Percentiles rank a stretch among this genome's conserved stretches.
Evolutionary conservation across 2,797 vertebrate species (phyloP).

Genomic region (Megalops cyprinoides): DNA sequence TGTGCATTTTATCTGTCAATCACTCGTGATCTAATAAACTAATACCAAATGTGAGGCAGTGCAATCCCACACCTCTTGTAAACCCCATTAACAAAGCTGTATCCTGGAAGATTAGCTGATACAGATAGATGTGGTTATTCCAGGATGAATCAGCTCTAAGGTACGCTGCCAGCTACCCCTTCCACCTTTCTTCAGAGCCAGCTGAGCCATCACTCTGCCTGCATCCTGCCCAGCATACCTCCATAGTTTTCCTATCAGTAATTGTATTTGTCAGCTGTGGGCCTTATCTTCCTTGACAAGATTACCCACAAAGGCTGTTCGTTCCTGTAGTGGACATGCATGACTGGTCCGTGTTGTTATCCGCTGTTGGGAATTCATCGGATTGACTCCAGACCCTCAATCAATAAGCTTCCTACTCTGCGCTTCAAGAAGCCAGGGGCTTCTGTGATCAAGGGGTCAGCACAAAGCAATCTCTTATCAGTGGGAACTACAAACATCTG

Average conservation of each 20-base stretch:
- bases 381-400: constrained; percentile 1
- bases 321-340: constrained; percentile 2
- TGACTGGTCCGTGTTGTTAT: constrained; percentile 6
- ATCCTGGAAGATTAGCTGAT: not conserved
- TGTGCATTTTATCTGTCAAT: not conserved
- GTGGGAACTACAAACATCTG: not conserved
- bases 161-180: not conserved
- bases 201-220: not conserved
- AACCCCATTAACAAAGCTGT: not conserved
- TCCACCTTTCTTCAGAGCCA: too few relatives aligned
- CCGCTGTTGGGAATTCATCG: not conserved
- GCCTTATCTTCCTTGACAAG: constrained; percentile 28
- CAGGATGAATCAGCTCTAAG: not conserved
- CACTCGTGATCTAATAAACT: not conserved
- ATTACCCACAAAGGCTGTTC: constrained; percentile 23
- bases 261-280: constrained; percentile 26
- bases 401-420: constrained; percentile 6
- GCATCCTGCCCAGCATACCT: not conserved
- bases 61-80: not conserved
- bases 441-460: too few relatives aligned
- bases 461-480: not conserved
- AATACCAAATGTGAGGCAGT: not conserved
- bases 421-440: too few relatives aligned
- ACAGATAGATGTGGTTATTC: not conserved
- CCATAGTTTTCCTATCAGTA: constrained; percentile 3